Evolutionary conservation across 1,140 invertebrate genomes (phyloP), one percentile per base, ranked within the genome.

Genomic region (Pogonomyrmex californicus): DNA sequence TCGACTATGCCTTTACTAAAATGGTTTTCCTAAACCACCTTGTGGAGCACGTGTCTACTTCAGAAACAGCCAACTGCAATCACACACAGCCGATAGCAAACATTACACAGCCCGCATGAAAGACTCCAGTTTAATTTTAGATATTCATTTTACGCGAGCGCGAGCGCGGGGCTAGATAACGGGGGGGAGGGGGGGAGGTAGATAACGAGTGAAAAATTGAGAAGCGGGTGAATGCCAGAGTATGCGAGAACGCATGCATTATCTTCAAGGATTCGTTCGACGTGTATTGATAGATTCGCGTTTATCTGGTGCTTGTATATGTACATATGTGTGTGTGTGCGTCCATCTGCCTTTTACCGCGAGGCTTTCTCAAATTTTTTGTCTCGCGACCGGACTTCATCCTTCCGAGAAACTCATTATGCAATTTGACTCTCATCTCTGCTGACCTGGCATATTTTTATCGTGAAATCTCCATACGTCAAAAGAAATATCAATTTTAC

Each of bases 121-220:
- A 66, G 62, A 54, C 17, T n/a, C 36, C 47, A 30, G 70, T 83
- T 88, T 85, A 88, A 88, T 83, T 88, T 88, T 88, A 88, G 77
- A 88, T 49, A 73, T 58, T 58, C 44, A 73, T 47, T 73, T 36
- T 54, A 38, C 36, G n/a, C 14, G 58, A 58, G 36, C 56, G n/a
- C 41, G 23, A 86, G 41, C 47, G 62, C 23, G 23, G 23, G 23
- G 23, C 23, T 23, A 86, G 51, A 38, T 4, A 10, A 33, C 14
- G 17, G 9, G 10, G 10, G 2, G 44, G 49, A 4, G 41, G 41
- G n/a, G 58, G 54, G 56, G 56, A 68, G 36, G 5, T 54, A 60
- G 78, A 88, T 87, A 87, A 87, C 49, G 77, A 68, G 14, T 41
- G n/a, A 85, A 60, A 33, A 62, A 79, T 56, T 75, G 44, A 56